Conservation (phyloP, 2,113 vertebrate genomes). For the Antennarius striatus region DNA sequence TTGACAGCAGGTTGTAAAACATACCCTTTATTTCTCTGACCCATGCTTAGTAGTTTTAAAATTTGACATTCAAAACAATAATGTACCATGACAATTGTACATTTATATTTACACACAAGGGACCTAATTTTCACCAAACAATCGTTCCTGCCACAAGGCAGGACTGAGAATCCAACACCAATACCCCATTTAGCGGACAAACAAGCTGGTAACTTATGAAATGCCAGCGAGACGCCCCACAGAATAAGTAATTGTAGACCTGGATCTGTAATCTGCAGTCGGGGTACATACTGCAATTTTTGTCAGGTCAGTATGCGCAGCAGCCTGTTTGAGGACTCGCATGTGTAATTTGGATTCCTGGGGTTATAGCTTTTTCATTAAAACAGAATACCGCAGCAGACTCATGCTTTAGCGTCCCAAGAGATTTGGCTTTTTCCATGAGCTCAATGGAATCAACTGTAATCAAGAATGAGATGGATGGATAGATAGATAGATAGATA, state of each 20-base stretch:
- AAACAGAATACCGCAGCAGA: slow-evolving; percentile 41
- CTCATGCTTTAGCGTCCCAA: slow-evolving; percentile 21
- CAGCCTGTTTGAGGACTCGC: slow-evolving; percentile 10
- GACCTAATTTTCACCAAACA: slow-evolving; percentile 8
- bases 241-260: slow-evolving; percentile 39
- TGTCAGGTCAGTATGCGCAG: slow-evolving; percentile 2
- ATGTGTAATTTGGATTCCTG: slow-evolving; percentile 16
- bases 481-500: background rate
- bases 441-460: slow-evolving; percentile 53
- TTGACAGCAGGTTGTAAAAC: slow-evolving; percentile 40
- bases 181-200: slow-evolving; percentile 30
- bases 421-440: slow-evolving; percentile 38
- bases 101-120: background rate
- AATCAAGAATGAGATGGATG: slow-evolving; percentile 13
- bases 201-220: slow-evolving; percentile 29
- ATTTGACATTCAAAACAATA: no score
- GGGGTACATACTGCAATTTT: slow-evolving; percentile 6
- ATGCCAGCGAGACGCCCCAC: slow-evolving; percentile 27
- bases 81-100: background rate
- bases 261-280: slow-evolving; percentile 14
- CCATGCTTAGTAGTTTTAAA: no score
- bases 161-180: slow-evolving; percentile 14
- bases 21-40: background rate
- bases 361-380: slow-evolving; percentile 62
- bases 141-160: no score